These are phyloP conservation scores for Labia minor DNA, from an alignment of 2,888 invertebrate species.

Conservation along the genomic window DNA sequence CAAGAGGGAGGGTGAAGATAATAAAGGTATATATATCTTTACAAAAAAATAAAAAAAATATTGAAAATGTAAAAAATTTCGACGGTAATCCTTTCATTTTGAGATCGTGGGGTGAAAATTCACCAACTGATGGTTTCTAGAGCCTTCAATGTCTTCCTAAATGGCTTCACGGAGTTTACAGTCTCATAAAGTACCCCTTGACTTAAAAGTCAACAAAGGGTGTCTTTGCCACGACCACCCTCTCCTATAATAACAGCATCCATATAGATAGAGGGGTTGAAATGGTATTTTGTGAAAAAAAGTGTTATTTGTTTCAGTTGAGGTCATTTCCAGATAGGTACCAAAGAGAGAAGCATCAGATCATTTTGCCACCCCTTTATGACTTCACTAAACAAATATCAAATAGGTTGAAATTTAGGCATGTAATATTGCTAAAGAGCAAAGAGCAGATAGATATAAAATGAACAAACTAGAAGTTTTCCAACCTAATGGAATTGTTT, in stretches of 20 bases:
- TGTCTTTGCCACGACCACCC: not conserved
- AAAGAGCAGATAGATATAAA: no score
- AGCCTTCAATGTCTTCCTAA: not conserved
- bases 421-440: no score
- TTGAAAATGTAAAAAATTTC: not conserved
- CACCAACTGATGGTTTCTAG: not conserved
- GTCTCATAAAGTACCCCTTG: not conserved
- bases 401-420: not conserved
- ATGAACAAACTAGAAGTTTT: no score
- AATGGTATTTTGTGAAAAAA: not conserved
- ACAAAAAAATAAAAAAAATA: no score
- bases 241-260: conserved; percentile 1
- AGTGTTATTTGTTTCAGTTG: not conserved
- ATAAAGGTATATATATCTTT: no score
- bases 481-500: no score
- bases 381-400: not conserved
- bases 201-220: not conserved
- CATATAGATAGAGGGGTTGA: not conserved
- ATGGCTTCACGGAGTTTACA: not conserved
- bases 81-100: not conserved
- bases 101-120: not conserved
- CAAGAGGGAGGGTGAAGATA: no score
- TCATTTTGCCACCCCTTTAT: not conserved
- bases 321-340: not conserved
- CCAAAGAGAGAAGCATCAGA: not conserved